A percentile compares a stretch with the other conserved stretches of the same genome.
phyloP scores from a whole-genome alignment of 2,797 vertebrate genomes.

The Austrolebias charrua region DNA sequence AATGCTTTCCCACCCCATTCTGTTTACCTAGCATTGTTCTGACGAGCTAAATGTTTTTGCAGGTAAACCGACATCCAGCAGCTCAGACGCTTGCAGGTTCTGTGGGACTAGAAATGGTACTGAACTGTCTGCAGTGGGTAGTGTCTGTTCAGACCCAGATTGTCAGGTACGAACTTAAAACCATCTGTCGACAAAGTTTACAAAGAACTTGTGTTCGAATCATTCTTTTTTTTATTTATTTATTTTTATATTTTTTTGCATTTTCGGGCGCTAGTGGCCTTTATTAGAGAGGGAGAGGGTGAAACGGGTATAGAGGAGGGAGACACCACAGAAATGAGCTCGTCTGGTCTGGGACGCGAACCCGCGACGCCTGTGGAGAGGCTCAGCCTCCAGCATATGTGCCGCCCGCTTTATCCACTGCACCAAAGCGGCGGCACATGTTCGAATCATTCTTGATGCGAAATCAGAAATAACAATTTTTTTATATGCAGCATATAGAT shows the following conservation, averaged over 20 bases:
- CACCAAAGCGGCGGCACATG: too few species aligned
- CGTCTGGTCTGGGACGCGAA: too few species aligned
- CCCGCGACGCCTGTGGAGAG: too few species aligned
- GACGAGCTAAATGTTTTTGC: conserved; percentile 12
- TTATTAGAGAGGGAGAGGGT: too few species aligned
- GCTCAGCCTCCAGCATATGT: too few species aligned
- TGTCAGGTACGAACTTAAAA: conserved; percentile 85
- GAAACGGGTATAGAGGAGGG: too few species aligned
- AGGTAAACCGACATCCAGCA: conserved; percentile 97
- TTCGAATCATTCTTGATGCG: background rate
- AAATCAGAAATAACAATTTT: background rate
- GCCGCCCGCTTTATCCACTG: too few species aligned
- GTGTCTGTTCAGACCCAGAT: conserved; percentile 95
- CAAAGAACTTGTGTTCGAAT: too few species aligned
- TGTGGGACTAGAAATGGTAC: conserved; percentile 96
- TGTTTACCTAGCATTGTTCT: background rate
- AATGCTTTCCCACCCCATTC: background rate
- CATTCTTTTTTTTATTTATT: too few species aligned
- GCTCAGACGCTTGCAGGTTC: conserved; percentile 96
- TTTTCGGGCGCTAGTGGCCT: too few species aligned
- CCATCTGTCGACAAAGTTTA: background rate
- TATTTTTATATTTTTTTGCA: too few species aligned
- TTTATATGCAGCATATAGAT: background rate
- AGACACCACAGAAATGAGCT: too few species aligned
- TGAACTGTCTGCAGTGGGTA: conserved; percentile 95